phyloP scores from a whole-genome alignment of 2,797 vertebrate species.

The Balearica regulorum region DNA sequence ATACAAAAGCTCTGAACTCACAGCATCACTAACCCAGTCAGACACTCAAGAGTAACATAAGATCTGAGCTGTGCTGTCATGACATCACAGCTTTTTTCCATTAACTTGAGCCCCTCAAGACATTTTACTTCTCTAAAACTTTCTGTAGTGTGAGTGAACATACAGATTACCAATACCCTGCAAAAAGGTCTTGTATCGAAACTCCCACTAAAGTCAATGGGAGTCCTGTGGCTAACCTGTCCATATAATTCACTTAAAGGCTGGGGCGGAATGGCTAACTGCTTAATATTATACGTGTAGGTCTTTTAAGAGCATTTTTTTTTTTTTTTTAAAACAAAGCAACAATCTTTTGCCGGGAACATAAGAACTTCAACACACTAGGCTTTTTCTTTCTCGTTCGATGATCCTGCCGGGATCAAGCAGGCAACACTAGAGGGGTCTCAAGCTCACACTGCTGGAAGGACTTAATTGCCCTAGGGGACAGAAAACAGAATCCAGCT shows the following conservation, averaged over 20 bases:
- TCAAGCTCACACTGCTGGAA: not conserved
- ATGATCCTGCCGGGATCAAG: not conserved
- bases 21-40: not conserved
- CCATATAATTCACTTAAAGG: not conserved
- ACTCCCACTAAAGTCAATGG: not conserved
- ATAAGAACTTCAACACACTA: not conserved
- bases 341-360: not conserved
- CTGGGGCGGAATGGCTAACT: not conserved
- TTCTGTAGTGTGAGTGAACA: not conserved
- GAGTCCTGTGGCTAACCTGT: not conserved
- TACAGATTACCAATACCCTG: not conserved
- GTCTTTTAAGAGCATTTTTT: not conserved
- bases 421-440: slow-evolving; percentile 12
- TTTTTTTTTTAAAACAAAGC: not conserved
- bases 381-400: not conserved
- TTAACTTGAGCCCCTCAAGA: not conserved
- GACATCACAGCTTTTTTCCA: not conserved
- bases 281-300: not conserved
- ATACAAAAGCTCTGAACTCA: not conserved
- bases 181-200: not conserved
- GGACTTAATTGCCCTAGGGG: slow-evolving; percentile 6
- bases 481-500: slow-evolving; percentile 41
- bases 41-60: not conserved
- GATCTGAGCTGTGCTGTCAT: not conserved
- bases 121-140: not conserved